Evolutionary conservation across 2,888 invertebrate species (phyloP).

Genomic region (Caenorhabditis sp.): DNA sequence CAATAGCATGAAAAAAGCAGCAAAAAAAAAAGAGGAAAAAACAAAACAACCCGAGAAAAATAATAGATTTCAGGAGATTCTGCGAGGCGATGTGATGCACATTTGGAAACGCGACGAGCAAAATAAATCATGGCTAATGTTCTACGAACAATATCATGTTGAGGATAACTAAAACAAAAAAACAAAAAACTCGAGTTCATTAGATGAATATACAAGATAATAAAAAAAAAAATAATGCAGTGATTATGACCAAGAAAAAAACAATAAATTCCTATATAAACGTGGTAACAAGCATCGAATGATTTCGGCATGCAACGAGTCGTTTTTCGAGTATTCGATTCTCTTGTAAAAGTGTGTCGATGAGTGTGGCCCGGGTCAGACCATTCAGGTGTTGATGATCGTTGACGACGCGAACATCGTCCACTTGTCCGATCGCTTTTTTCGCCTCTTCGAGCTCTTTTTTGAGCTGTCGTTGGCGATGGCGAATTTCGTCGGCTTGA

Average conservation of each 20-base stretch:
- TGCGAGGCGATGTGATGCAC: conserved; percentile 34
- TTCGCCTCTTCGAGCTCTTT: conserved; percentile 75
- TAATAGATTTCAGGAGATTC: conserved; percentile 15
- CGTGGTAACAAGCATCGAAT: conserved; percentile 75
- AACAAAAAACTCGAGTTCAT: not conserved
- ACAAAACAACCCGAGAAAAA: conserved; percentile 8
- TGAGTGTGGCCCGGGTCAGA: conserved; percentile 43
- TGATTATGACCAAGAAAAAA: not conserved
- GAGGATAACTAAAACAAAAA: conserved; percentile 4
- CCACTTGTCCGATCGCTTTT: conserved; percentile 71
- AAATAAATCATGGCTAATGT: conserved; percentile 28
- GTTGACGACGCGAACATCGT: conserved; percentile 31
- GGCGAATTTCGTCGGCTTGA: conserved; percentile 45
- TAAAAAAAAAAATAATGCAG: not conserved
- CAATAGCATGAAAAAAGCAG: too few species aligned
- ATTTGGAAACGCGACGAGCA: conserved; percentile 25
- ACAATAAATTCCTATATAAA: conserved; percentile 66
- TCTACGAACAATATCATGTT: conserved; percentile 34
- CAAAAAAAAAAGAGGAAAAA: too few species aligned
- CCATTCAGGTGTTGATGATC: conserved; percentile 30
- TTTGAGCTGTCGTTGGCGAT: conserved; percentile 71
- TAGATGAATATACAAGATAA: not conserved
- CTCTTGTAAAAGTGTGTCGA: conserved; percentile 70
- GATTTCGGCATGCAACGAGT: conserved; percentile 75
- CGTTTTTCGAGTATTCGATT: conserved; percentile 75